phyloP scores from a whole-genome alignment of 2,888 invertebrate species.

The Carcina quercana region DNA sequence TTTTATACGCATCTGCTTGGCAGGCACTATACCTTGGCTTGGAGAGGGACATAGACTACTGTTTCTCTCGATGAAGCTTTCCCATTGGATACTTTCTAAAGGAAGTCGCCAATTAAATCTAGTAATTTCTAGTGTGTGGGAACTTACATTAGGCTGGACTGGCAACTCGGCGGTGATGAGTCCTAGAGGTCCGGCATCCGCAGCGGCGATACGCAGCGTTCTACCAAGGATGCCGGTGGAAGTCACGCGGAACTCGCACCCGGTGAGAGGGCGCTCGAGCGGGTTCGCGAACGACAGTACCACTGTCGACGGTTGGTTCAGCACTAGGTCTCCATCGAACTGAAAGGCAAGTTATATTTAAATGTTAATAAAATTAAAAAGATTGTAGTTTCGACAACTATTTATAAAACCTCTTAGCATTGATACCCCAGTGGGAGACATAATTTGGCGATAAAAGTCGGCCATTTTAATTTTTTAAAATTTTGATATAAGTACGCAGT shows the following conservation, averaged over 20 bases:
- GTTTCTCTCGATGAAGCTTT: too few species aligned
- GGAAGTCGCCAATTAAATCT: too few species aligned
- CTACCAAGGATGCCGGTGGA: conserved; percentile 79
- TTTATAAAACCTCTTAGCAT: too few species aligned
- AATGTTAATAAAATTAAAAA: neutral
- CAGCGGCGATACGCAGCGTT: conserved; percentile 66
- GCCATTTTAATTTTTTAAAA: too few species aligned
- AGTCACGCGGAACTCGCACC: conserved; percentile 81
- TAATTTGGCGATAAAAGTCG: neutral
- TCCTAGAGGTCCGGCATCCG: conserved; percentile 72
- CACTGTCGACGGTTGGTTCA: conserved; percentile 70
- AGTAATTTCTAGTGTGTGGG: conserved; percentile 11
- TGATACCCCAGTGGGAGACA: neutral
- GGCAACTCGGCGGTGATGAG: conserved; percentile 70
- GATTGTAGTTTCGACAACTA: too few species aligned
- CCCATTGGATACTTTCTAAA: too few species aligned
- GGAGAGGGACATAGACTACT: too few species aligned
- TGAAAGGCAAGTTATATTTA: conserved; percentile 33
- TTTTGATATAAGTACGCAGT: too few species aligned
- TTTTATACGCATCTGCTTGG: too few species aligned
- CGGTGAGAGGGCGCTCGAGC: conserved; percentile 74
- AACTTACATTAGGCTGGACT: conserved; percentile 72
- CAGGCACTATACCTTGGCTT: too few species aligned
- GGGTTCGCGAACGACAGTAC: conserved; percentile 82
- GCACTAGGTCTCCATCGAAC: conserved; percentile 76